Base-by-base conservation (phyloP, 2,113 vertebrate species). In the Recurvirostra avosetta region DNA sequence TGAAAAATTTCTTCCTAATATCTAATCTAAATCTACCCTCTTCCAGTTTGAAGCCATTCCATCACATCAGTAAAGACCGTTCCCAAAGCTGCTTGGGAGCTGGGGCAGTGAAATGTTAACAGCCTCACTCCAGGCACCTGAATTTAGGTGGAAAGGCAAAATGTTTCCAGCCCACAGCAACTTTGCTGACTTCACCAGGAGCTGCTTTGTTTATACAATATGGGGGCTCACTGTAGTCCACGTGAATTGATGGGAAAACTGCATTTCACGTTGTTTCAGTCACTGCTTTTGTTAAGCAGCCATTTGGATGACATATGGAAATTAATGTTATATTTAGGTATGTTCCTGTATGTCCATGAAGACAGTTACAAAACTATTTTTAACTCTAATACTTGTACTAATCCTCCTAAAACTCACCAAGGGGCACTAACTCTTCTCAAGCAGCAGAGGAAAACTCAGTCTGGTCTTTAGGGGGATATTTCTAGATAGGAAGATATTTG, bases 231-330 rank as follows among this genome's bases (percentile, higher is more conserved):
- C 12, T 14, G 25, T n/a, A 56, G 80, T 68, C 72, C 36, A 13
- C 0, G 2, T 56, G 56, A 92, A 66, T 34, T 1, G 0, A 32
- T 66, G 70, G 71, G 66, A 90, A 94, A 92, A 55, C 70, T 52
- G 34, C 6, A 2, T 72, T 92, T 92, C 74, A 43, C 0, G 23
- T 89, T 76, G 58, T 45, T 91, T 94, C 59, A 66, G 67, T 41
- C 86, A 30, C 77, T 88, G 84, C 78, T 87, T 94, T 91, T 95
- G 66, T 79, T 70, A 78, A 90, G 78, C 74, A 92, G 92, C 91
- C 74, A 36, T 91, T 95, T 87, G 71, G 91, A 90, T 88, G 92
- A 50, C 95, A 79, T 92, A 94, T 90, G 92, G 95, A 96, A 96
- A 95, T 91, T 34, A 58, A 82, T 85, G 74, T 90, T 95, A 85